Percentiles rank a stretch among this genome's conserved stretches.
phyloP scores from a whole-genome alignment of 2,113 vertebrate species.

The Triplophysa rosa region DNA sequence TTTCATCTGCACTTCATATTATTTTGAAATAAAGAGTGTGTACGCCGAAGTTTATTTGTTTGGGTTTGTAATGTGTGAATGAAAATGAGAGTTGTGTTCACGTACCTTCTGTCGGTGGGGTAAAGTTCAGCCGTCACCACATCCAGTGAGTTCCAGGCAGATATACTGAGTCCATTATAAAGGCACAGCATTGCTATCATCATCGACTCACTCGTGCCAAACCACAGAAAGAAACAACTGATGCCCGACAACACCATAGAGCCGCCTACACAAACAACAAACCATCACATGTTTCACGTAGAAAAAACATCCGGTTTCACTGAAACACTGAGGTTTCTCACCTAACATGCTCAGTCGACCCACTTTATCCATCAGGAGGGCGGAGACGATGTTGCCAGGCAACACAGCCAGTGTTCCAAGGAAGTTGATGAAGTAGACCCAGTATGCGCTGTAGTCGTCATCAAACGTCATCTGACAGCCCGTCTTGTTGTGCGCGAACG shows the following conservation, averaged over 20 bases:
- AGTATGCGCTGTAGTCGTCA: constrained; percentile 98
- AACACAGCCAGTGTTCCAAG: constrained; percentile 94
- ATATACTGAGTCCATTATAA: constrained; percentile 97
- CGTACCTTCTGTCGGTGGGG: constrained; percentile 93
- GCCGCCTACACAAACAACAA: constrained; percentile 77
- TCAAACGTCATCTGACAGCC: constrained; percentile 97
- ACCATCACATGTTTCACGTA: neutral
- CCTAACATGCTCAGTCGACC: constrained; percentile 95
- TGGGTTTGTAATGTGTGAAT: neutral
- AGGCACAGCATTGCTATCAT: constrained; percentile 99
- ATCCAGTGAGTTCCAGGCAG: constrained; percentile 97
- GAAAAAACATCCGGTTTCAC: neutral
- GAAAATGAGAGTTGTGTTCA: neutral
- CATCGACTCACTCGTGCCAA: constrained; percentile 97
- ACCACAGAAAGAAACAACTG: constrained; percentile 98
- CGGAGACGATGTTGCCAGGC: constrained; percentile 96
- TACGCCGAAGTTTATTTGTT: no score
- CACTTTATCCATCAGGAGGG: constrained; percentile 98
- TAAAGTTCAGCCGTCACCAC: constrained; percentile 96
- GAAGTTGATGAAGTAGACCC: constrained; percentile 99
- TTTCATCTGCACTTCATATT: no score
- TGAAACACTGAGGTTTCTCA: constrained; percentile 59
- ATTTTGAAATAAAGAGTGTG: no score
- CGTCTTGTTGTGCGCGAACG: constrained; percentile 86
- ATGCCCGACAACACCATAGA: constrained; percentile 98